Percentiles rank a stretch among this genome's conserved stretches.
Conservation (phyloP, 2,797 vertebrate genomes). For the Poliocrania exsul region DNA sequence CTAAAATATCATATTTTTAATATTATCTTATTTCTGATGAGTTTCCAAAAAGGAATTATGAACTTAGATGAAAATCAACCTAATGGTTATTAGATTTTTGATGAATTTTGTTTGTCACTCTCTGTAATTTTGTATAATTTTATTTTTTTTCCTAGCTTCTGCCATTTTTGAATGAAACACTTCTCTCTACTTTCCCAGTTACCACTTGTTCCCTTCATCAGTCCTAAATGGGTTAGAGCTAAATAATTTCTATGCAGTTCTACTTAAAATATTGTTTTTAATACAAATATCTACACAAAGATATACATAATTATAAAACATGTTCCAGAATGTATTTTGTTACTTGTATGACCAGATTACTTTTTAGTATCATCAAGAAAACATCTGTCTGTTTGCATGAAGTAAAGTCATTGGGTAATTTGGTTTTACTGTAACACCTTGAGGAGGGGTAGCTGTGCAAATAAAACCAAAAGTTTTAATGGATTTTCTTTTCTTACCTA, state of each 20-base stretch:
- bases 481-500: not conserved
- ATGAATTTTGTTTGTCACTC: not conserved
- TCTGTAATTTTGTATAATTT: not conserved
- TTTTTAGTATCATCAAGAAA: not conserved
- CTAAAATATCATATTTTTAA: not conserved
- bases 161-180: not conserved
- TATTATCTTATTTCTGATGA: not conserved
- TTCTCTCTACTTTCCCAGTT: not conserved
- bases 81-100: not conserved
- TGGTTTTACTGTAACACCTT: not conserved
- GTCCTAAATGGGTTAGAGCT: not conserved
- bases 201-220: not conserved
- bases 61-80: not conserved
- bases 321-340: not conserved
- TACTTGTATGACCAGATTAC: accelerated
- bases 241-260: not conserved
- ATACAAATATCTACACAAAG: not conserved
- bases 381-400: not conserved
- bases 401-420: not conserved
- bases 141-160: not conserved
- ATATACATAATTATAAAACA: not conserved
- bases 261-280: not conserved
- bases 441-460: not conserved
- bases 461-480: not conserved
- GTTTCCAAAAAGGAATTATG: not conserved